Percentiles rank a stretch among this genome's conserved stretches.
Conservation (phyloP, 92 coral and sea anemone species). For the Porites rus region DNA sequence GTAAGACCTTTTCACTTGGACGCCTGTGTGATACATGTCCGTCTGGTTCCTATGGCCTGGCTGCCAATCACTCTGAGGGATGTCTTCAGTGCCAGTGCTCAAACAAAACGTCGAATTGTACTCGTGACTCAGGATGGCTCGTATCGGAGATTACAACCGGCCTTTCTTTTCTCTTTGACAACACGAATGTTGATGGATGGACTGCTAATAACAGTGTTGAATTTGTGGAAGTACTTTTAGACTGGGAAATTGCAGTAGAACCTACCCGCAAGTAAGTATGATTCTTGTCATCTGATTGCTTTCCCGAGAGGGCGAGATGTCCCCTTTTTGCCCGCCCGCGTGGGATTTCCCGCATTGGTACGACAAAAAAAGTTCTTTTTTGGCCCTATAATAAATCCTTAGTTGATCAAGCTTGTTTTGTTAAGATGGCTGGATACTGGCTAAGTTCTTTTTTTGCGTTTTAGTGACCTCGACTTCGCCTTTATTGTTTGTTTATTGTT, state of each 20-base stretch:
- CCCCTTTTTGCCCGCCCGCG: no score
- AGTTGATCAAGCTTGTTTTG: no score
- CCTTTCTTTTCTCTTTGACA: conserved; percentile 10
- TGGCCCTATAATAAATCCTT: no score
- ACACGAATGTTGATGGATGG: conserved; percentile 72
- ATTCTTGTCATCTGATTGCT: neutral
- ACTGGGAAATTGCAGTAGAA: neutral
- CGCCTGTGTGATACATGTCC: conserved; percentile 79
- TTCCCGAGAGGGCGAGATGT: no score
- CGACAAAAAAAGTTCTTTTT: no score
- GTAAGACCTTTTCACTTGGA: conserved; percentile 68
- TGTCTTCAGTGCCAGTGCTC: conserved; percentile 96
- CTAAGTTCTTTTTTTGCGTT: no score
- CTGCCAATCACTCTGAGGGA: conserved; percentile 78
- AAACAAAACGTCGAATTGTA: conserved; percentile 74
- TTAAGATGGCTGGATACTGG: no score
- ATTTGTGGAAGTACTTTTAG: neutral
- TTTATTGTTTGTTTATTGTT: no score
- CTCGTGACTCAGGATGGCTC: conserved; percentile 66
- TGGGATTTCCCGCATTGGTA: no score
- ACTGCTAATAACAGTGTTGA: conserved; percentile 43
- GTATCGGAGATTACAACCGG: conserved; percentile 32
- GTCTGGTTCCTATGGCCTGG: conserved; percentile 79
- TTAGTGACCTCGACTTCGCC: no score
- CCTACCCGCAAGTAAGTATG: neutral